Evolutionary conservation across 2,797 vertebrate species (phyloP), one percentile per base, ranked within the genome.

Genomic region (Euphonia xanthogaster): DNA sequence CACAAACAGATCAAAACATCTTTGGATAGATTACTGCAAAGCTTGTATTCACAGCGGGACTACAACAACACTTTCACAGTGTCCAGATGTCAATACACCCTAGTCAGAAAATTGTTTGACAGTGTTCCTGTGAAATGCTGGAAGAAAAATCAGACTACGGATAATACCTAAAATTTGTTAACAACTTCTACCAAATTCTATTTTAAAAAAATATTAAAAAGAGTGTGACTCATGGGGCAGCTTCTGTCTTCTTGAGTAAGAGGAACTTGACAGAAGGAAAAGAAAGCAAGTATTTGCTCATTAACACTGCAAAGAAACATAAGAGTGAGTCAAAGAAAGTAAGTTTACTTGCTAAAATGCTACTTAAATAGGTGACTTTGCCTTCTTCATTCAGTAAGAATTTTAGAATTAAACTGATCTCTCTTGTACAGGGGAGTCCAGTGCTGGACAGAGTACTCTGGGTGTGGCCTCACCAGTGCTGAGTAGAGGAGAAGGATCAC

Each of bases 1-100:
- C 57, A 70, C 44, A 63, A 89, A 87, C 71, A 85, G 81, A 93
- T 80, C 48, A 91, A 91, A 94, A 94, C 31, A 76, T 73, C 53
- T 89, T 42, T 91, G 51, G 55, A 76, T 8, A 80, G 55, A 77
- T 74, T 87, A 94, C 61, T 47, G 68, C 61, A 71, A 93, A 61
- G 65, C 18, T 61, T 68, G 20, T 53, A 45, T 54, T 82, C 68
- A 87, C 75, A 61, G 54, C 4, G 10, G 57, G 57, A 68, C 67
- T 67, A 53, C 45, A 92, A 10, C 22, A 91, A 53, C 53, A 87
- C 20, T 85, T 94, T 20, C 44, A 65, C 40, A 80, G 48, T 24
- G 28, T 70, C 53, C 81, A 93, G 42, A 67, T 71, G 65, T 57
- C 87, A 82, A 51, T 35, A 63, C 5, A 60, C 22, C 33, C 14